Evolutionary conservation across 2,888 invertebrate genomes (phyloP).

Genomic region (Doris montereyensis): DNA sequence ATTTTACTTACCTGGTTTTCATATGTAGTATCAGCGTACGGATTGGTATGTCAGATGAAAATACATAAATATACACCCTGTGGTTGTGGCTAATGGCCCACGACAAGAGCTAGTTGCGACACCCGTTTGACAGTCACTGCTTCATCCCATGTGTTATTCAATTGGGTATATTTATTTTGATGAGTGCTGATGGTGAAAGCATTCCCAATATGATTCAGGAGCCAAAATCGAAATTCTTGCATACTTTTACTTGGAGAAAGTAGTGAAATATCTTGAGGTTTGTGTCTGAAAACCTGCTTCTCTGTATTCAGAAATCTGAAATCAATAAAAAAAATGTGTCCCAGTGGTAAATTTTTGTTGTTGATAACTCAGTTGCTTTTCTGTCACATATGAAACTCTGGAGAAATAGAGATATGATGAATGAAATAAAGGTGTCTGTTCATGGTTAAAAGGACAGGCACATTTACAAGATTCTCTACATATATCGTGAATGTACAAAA

Average conservation of each 20-base stretch:
- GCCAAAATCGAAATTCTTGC: conserved; percentile 68
- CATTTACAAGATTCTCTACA: too few relatives aligned
- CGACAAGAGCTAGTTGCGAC: conserved; percentile 78
- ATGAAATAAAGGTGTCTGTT: too few relatives aligned
- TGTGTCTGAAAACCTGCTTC: too few relatives aligned
- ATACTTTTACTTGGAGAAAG: conserved; percentile 34
- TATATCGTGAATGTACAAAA: too few relatives aligned
- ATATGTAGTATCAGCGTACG: conserved; percentile 89
- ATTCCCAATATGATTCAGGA: conserved; percentile 89
- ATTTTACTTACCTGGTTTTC: conserved; percentile 84
- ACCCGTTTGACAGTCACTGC: conserved; percentile 92
- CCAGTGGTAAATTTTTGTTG: too few relatives aligned
- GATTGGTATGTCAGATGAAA: conserved; percentile 91
- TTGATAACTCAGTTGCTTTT: too few relatives aligned
- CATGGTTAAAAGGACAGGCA: too few relatives aligned
- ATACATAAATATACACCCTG: conserved; percentile 92
- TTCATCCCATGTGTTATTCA: conserved; percentile 79
- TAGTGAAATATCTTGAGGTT: not conserved
- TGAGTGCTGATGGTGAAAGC: conserved; percentile 88
- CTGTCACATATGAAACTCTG: too few relatives aligned
- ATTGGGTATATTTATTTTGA: conserved; percentile 88
- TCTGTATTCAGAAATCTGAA: too few relatives aligned
- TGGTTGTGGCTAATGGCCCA: conserved; percentile 96
- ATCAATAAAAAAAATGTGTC: too few relatives aligned
- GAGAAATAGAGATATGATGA: too few relatives aligned